phyloP scores from a whole-genome alignment of 2,888 invertebrate genomes.

The Dasypogon diadema region DNA sequence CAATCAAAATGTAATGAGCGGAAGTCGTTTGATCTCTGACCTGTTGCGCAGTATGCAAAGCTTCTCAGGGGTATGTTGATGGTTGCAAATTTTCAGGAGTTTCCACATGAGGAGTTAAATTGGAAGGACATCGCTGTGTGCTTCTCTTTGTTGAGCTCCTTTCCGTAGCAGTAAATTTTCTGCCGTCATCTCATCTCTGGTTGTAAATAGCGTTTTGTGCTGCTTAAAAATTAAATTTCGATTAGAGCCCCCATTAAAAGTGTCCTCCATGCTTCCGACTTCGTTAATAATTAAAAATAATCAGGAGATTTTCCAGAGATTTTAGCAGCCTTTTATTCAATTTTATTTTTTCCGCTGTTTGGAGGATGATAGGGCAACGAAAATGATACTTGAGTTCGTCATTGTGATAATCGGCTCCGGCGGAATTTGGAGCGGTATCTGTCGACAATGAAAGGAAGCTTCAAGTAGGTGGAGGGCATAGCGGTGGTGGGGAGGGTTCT shows the following conservation, averaged over 20 bases:
- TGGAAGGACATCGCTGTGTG: too few species aligned
- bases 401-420: conserved; percentile 38
- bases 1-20: conserved; percentile 29
- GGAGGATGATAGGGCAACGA: not conserved
- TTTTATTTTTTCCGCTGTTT: conserved; percentile 32
- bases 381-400: conserved; percentile 41
- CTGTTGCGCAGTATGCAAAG: conserved; percentile 39
- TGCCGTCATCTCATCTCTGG: too few species aligned
- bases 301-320: conserved; percentile 38
- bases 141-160: too few species aligned
- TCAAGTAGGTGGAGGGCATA: conserved; percentile 4
- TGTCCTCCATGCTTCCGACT: conserved; percentile 6
- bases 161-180: too few species aligned
- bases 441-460: not conserved
- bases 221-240: conserved; percentile 54
- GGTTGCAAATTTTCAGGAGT: not conserved
- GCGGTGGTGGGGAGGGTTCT: not conserved
- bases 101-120: too few species aligned
- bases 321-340: conserved; percentile 46
- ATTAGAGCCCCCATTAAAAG: conserved; percentile 49
- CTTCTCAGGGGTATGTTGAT: not conserved
- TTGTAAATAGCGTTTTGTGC: conserved; percentile 28
- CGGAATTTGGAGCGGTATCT: conserved; percentile 14
- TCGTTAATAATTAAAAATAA: conserved; percentile 49
- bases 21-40: conserved; percentile 26